Evolutionary conservation across 2,113 vertebrate species (phyloP), one percentile per base, ranked within the genome.

Genomic region (Bubo blakistoni): DNA sequence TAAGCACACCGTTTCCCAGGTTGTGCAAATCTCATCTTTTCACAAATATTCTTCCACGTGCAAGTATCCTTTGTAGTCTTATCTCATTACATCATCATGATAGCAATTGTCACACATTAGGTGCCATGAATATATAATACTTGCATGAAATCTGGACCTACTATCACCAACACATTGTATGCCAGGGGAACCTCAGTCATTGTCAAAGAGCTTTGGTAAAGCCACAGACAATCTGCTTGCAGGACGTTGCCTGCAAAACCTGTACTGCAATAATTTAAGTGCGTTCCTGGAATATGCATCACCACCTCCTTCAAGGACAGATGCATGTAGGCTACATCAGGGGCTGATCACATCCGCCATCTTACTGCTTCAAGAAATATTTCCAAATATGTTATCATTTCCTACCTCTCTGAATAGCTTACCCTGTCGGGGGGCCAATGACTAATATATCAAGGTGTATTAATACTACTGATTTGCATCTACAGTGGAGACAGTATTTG

Each of bases 171-270:
- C 12, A 18, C 7, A 34, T 11, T 30, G 19, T 42, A 25, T 25
- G 3, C 22, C 10, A 27, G 15, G 15, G 24, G 15, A 86, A 66
- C 8, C 10, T 62, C 62, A 15, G 26, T 20, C 19, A 52, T 34
- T 59, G 79, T 25, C 38, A 40, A 29, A 77, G 71, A 38, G 32
- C n/a, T 55, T 20, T 40, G n/a, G 10, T 40, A 69, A 81, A 58
- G 11, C 32, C 46, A 74, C 40, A 62, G n/a, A 42, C 5, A 1
- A 36, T 36, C n/a, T 81, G 16, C n/a, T 82, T 79, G 46, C 38
- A 51, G 29, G 46, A 27, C 0, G 0, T 15, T 49, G 32, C 25
- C n/a, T 18, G 14, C 30, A 62, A 7, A 66, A 67, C 27, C 18
- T 42, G 4, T 40, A 21, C 25, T 51, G 16, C 16, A 57, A 3